A percentile compares a stretch with the other conserved stretches of the same genome.
phyloP scores from a whole-genome alignment of 2,113 vertebrate species.

The Apeltes quadracus region DNA sequence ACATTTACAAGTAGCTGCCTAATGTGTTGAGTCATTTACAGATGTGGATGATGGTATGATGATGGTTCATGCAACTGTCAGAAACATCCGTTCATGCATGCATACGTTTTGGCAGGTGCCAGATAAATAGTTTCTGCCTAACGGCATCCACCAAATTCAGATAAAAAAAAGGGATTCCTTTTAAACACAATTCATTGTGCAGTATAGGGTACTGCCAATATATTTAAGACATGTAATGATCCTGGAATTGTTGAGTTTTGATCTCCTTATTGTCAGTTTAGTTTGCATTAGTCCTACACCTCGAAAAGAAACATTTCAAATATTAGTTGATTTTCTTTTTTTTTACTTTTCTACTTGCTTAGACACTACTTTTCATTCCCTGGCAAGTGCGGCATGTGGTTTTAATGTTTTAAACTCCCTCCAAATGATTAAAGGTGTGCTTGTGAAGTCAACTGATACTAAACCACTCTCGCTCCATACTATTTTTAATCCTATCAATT shows the following conservation, averaged over 20 bases:
- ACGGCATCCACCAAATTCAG: neutral
- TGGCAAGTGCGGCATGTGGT: neutral
- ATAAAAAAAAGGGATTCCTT: neutral
- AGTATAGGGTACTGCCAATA: neutral
- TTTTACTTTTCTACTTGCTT: neutral
- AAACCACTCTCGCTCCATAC: neutral
- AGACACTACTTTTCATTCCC: neutral
- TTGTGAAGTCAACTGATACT: neutral
- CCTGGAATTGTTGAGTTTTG: neutral
- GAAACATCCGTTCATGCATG: neutral
- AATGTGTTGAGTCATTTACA: conserved; percentile 26
- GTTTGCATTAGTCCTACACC: neutral
- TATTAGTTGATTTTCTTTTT: neutral
- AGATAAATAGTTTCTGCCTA: neutral
- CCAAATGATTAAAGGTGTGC: neutral
- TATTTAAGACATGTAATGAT: neutral
- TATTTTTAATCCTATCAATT: neutral
- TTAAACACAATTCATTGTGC: neutral
- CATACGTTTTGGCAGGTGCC: neutral
- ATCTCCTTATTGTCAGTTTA: neutral
- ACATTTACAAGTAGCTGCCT: conserved; percentile 65
- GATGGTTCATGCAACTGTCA: neutral
- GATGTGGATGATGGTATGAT: conserved; percentile 8
- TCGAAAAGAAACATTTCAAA: neutral
- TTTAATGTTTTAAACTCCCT: neutral